A percentile compares a stretch with the other conserved stretches of the same genome.
These are phyloP conservation scores for Tenthredo amoena DNA, from an alignment of 2,888 invertebrate genomes.

Conservation along the genomic window DNA sequence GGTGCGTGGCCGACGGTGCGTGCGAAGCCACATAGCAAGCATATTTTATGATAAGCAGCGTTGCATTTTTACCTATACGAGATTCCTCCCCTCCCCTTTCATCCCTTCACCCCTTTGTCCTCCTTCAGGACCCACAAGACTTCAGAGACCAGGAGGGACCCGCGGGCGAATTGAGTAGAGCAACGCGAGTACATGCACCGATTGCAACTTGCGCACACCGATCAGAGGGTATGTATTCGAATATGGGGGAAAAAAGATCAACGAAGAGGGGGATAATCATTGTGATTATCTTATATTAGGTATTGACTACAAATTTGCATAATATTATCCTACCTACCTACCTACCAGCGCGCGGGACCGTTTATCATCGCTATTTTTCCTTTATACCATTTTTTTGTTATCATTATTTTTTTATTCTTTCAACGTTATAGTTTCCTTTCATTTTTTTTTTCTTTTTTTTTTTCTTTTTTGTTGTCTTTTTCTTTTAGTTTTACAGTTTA, in stretches of 20 bases:
- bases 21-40: constrained; percentile 64
- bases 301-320: constrained; percentile 77
- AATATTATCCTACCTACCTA: constrained; percentile 72
- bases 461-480: not conserved
- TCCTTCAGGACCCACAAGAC: constrained; percentile 59
- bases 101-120: not conserved
- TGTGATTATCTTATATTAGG: constrained; percentile 78
- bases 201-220: constrained; percentile 9
- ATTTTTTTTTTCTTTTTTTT: not conserved
- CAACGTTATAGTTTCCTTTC: not conserved
- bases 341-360: constrained; percentile 65
- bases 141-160: constrained; percentile 53
- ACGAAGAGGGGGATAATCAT: constrained; percentile 72
- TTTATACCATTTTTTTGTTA: not conserved
- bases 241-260: constrained; percentile 30
- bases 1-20: constrained; percentile 43
- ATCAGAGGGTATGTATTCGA: constrained; percentile 51
- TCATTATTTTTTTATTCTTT: not conserved
- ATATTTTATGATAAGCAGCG: constrained; percentile 77
- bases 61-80: constrained; percentile 66
- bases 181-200: constrained; percentile 53
- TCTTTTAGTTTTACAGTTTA: not conserved
- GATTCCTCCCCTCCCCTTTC: not conserved
- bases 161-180: constrained; percentile 55
- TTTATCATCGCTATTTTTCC: constrained; percentile 60